Base-by-base conservation (phyloP, 2,113 vertebrate genomes). In the Tachycineta bicolor region DNA sequence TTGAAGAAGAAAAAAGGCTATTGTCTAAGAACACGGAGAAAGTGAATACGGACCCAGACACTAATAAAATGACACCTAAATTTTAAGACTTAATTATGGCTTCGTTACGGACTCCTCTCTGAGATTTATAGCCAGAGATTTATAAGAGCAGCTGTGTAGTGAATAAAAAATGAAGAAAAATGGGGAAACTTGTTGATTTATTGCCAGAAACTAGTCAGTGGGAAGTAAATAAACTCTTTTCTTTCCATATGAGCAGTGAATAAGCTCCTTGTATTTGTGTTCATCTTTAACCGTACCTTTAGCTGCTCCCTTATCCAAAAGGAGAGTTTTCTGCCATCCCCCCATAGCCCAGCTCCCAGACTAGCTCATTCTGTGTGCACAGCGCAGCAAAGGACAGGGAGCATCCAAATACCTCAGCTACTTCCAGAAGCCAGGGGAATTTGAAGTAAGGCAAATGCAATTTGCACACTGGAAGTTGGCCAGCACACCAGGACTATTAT, bases 401-500 rank as follows among this genome's bases (percentile, higher is more conserved):
- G 14, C 37, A 75, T 89, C 65, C 1, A 4, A 93, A 90, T 47
- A 94, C 80, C 86, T 89, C 85, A 65, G 60, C 64, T 60, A 81
- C 88, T 69, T 90, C 78, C 80, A 82, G 73, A 79, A 96, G 90
- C 73, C 94, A 60, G 88, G 92, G 94, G 92, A 90, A 90, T 92
- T 21, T 0, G 50, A 91, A 84, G 95, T 91, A 87, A 93, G 88
- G 80, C 0, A 13, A 92, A 84, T 79, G 83, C n/a, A 96, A 97
- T 97, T 93, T 95, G 86, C 92, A 89, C 88, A 21, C 95, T 96
- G 94, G 94, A 97, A 95, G 80, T 78, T 90, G 94, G 95, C 96
- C 93, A 96, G 80, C 83, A 58, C 41, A 26, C 80, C 90, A 93
- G n/a, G 37, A 75, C 88, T 94, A 96, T 96, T 96, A 96, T 96